Evolutionary conservation across 2,797 vertebrate genomes (phyloP).

Genomic region (Macroramphosus scolopax): DNA sequence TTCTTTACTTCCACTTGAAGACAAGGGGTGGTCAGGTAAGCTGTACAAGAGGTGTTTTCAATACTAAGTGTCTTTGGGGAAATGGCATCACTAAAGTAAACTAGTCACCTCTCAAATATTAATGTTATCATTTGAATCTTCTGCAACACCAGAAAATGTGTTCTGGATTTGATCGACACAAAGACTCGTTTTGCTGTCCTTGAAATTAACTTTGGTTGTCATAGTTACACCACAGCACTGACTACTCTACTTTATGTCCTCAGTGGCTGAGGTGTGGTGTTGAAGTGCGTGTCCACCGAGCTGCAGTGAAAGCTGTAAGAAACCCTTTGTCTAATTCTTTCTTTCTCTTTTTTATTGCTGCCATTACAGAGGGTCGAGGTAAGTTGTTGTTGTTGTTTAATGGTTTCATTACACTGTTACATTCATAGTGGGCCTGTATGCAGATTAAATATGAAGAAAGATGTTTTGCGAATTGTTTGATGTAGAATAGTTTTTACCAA

Average conservation of each 20-base stretch:
- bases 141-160: no score
- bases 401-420: not conserved
- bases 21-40: conserved; percentile 99
- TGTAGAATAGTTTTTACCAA: no score
- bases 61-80: no score
- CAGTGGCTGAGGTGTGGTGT: conserved; percentile 60
- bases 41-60: no score
- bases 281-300: conserved; percentile 40
- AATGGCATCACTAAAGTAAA: no score
- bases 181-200: conserved; percentile 27
- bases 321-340: conserved; percentile 59
- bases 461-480: no score
- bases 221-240: conserved; percentile 54
- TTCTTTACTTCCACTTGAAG: conserved; percentile 86
- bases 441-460: not conserved
- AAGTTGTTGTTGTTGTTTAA: conserved; percentile 52
- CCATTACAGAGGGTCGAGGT: conserved; percentile 96
- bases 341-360: conserved; percentile 79
- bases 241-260: conserved; percentile 67
- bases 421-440: not conserved
- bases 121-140: no score
- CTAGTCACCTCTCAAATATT: no score
- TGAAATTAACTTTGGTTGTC: conserved; percentile 58
- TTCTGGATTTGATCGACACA: no score
- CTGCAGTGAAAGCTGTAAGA: conserved; percentile 46